phyloP scores from a whole-genome alignment of 2,888 invertebrate genomes.

The Morpho deidamia region DNA sequence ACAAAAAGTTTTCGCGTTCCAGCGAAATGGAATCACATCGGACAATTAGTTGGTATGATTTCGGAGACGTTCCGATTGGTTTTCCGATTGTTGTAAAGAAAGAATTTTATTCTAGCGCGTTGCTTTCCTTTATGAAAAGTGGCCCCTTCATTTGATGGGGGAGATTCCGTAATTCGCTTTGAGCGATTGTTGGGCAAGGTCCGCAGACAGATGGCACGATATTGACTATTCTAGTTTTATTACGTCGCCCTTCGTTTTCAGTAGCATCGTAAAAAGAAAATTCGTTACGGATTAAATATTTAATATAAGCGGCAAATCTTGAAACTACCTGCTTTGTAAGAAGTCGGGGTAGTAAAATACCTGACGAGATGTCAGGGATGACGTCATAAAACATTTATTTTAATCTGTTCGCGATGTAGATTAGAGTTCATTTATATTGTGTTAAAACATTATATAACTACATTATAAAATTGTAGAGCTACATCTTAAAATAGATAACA shows the following conservation, averaged over 20 bases:
- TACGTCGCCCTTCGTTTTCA: conserved; percentile 36
- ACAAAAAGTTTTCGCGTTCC: conserved; percentile 41
- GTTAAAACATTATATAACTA: no score
- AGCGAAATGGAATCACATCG: conserved; percentile 35
- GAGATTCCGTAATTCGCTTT: conserved; percentile 61
- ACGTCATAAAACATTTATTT: no score
- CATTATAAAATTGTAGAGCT: background rate
- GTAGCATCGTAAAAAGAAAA: conserved; percentile 17
- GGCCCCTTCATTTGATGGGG: conserved; percentile 43
- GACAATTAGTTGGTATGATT: conserved; percentile 56
- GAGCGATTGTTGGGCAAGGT: conserved; percentile 63
- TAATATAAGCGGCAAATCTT: conserved; percentile 4
- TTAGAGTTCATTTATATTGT: no score
- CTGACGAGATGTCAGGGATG: no score
- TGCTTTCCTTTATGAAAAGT: conserved; percentile 51
- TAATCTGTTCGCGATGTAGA: no score
- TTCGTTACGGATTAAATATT: conserved; percentile 10
- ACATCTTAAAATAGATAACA: background rate
- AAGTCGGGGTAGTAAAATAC: no score
- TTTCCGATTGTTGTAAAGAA: conserved; percentile 45
- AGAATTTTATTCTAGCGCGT: conserved; percentile 49
- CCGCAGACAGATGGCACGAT: conserved; percentile 65
- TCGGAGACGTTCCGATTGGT: conserved; percentile 39
- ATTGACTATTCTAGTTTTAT: conserved; percentile 67
- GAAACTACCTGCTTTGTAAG: background rate